phyloP scores from a whole-genome alignment of 2,113 vertebrate species.

The Lophochroa leadbeateri region DNA sequence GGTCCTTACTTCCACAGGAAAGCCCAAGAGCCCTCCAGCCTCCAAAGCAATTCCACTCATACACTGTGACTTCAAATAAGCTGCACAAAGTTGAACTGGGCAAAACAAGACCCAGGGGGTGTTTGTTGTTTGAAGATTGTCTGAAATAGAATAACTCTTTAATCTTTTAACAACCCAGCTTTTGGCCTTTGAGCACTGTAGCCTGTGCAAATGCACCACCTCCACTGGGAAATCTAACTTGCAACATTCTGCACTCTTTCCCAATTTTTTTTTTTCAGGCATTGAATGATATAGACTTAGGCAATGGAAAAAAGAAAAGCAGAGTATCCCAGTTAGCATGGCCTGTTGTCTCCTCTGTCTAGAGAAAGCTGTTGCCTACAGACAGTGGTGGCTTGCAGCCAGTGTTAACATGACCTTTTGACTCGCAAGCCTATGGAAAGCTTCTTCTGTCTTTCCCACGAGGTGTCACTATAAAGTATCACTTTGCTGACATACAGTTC shows the following conservation, averaged over 20 bases:
- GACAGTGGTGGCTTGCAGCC: constrained; percentile 1
- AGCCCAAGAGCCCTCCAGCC: too few relatives aligned
- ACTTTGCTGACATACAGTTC: not conserved
- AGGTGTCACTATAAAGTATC: not conserved
- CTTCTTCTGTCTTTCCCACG: constrained; percentile 1
- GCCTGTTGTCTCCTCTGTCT: not conserved
- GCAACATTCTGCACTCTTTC: not conserved
- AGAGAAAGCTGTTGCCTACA: not conserved
- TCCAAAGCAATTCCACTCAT: not conserved
- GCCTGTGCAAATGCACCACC: not conserved
- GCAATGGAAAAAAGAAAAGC: not conserved
- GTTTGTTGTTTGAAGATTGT: not conserved
- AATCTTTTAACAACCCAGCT: constrained; percentile 12
- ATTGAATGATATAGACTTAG: not conserved
- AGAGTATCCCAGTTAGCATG: not conserved
- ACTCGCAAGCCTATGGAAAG: not conserved
- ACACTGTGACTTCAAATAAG: not conserved
- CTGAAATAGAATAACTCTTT: not conserved
- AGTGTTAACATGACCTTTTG: constrained; percentile 10
- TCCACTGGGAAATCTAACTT: constrained; percentile 23
- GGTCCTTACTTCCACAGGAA: too few relatives aligned
- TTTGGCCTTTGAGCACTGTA: not conserved
- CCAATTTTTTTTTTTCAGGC: not conserved
- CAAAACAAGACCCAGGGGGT: not conserved
- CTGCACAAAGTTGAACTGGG: not conserved